These are phyloP conservation scores for Axea sp. DNA, from an alignment of 2,888 invertebrate species.

Conservation along the genomic window DNA sequence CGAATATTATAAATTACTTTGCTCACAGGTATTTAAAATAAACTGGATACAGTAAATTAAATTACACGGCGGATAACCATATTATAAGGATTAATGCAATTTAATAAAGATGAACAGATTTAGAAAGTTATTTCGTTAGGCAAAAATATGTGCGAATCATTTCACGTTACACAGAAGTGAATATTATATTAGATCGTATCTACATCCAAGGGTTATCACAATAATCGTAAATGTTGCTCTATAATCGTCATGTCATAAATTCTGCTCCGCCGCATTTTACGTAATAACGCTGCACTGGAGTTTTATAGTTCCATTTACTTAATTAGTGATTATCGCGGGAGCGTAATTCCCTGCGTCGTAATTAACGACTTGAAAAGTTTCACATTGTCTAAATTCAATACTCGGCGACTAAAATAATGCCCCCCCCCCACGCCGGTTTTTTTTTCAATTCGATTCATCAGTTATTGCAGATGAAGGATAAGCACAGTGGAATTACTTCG, in stretches of 20 bases:
- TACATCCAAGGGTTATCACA: slow-evolving; percentile 17
- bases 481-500: slow-evolving; percentile 5
- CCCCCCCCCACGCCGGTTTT: background rate
- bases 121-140: no score
- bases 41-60: no score
- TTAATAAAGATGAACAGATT: no score
- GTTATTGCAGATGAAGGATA: slow-evolving; percentile 20
- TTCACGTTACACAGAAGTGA: no score
- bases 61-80: no score
- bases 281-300: slow-evolving; percentile 26
- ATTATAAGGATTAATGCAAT: no score
- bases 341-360: slow-evolving; percentile 45
- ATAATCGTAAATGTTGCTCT: slow-evolving; percentile 41
- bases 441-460: slow-evolving; percentile 34
- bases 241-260: slow-evolving; percentile 34
- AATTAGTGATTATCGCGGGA: slow-evolving; percentile 41
- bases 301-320: slow-evolving; percentile 57
- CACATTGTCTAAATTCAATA: slow-evolving; percentile 40
- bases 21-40: no score
- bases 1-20: no score
- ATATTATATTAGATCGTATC: slow-evolving; percentile 13
- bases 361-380: slow-evolving; percentile 55
- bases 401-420: slow-evolving; percentile 31
- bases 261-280: slow-evolving; percentile 25
- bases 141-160: no score